These are phyloP conservation scores for Erpobdella octoculata DNA, from an alignment of 2,888 invertebrate species.

Conservation along the genomic window DNA sequence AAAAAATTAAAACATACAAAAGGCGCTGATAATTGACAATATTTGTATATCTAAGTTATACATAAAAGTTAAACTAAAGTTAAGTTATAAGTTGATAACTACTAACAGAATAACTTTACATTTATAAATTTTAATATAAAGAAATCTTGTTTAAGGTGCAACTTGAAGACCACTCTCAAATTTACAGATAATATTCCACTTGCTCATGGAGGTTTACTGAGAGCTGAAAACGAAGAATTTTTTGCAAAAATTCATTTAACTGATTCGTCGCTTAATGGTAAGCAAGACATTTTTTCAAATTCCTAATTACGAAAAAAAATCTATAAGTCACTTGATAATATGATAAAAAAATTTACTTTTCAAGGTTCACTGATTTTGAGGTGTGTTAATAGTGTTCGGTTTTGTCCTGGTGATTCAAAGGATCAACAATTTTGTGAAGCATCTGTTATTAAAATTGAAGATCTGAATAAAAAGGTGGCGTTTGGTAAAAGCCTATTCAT, in stretches of 20 bases:
- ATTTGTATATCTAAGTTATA: too few relatives aligned
- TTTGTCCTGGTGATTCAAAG: slow-evolving; percentile 25
- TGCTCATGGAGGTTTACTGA: slow-evolving; percentile 30
- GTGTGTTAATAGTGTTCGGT: slow-evolving; percentile 30
- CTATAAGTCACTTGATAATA: too few relatives aligned
- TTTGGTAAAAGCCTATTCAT: too few relatives aligned
- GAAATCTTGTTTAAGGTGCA: too few relatives aligned
- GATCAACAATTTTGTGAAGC: slow-evolving; percentile 43
- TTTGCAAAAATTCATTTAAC: slow-evolving; percentile 40
- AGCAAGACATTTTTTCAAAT: background rate
- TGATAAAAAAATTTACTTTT: background rate
- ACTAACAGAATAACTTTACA: too few relatives aligned
- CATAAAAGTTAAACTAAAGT: too few relatives aligned
- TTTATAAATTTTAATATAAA: too few relatives aligned
- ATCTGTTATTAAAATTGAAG: slow-evolving; percentile 42
- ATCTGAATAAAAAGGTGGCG: slow-evolving; percentile 36
- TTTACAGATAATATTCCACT: slow-evolving; percentile 40
- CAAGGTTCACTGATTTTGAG: slow-evolving; percentile 41
- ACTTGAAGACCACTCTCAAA: slow-evolving; percentile 42
- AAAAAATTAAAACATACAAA: too few relatives aligned
- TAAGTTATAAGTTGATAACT: too few relatives aligned
- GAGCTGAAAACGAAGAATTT: slow-evolving; percentile 11
- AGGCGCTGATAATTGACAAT: too few relatives aligned
- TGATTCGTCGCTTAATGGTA: slow-evolving; percentile 46
- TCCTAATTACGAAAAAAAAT: background rate